These are phyloP conservation scores for Oligia latruncula DNA, from an alignment of 2,888 invertebrate species.

Conservation along the genomic window DNA sequence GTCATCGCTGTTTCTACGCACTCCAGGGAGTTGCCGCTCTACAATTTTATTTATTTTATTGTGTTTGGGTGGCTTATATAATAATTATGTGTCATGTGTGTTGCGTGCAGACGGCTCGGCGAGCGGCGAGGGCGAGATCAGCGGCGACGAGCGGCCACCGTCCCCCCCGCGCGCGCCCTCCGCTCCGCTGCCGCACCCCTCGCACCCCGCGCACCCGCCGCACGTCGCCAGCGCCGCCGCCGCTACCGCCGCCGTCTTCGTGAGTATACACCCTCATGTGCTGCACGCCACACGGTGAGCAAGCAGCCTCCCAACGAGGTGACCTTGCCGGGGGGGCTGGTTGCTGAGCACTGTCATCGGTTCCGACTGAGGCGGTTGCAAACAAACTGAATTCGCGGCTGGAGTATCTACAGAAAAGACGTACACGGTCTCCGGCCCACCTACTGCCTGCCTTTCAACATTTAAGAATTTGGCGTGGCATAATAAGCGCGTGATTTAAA, in stretches of 20 bases:
- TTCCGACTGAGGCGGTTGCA: not conserved
- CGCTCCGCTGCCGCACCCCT: conserved; percentile 76
- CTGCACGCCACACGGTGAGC: not conserved
- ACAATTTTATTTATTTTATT: too few relatives aligned
- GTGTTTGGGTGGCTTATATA: not conserved
- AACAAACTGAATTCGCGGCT: not conserved
- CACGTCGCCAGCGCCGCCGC: conserved; percentile 69
- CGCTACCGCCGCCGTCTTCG: conserved; percentile 76
- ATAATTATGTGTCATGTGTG: not conserved
- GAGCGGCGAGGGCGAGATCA: conserved; percentile 85
- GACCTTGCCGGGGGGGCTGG: too few relatives aligned
- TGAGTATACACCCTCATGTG: conserved; percentile 65
- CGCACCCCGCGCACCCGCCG: conserved; percentile 70
- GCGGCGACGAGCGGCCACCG: conserved; percentile 84
- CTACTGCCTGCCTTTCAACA: too few relatives aligned
- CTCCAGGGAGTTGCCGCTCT: too few relatives aligned
- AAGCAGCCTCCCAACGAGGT: conserved; percentile 1
- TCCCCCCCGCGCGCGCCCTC: conserved; percentile 81
- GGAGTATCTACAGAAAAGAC: not conserved
- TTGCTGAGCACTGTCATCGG: not conserved
- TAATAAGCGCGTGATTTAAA: not conserved
- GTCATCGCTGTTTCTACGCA: not conserved
- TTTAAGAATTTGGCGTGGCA: not conserved
- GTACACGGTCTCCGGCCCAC: too few relatives aligned
- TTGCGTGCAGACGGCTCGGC: conserved; percentile 82